Conservation (phyloP, 2,888 invertebrate species). For the Melanostoma scalare region DNA sequence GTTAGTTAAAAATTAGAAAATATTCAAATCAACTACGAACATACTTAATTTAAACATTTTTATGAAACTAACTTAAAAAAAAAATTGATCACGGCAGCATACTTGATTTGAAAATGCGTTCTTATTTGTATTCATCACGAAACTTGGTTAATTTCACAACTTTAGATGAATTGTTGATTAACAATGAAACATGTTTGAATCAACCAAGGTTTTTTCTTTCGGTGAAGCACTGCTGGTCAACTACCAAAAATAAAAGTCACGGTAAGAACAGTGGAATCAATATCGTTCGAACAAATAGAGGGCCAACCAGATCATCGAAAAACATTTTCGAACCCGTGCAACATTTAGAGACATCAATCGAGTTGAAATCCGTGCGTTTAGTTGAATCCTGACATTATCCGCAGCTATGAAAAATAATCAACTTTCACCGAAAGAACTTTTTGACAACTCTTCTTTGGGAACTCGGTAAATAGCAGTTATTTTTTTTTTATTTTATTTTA, state of each 20-base stretch:
- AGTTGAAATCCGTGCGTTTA: conserved; percentile 73
- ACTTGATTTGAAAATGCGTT: no score
- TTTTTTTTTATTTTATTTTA: no score
- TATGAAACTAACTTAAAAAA: no score
- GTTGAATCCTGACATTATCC: conserved; percentile 72
- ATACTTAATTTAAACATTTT: no score
- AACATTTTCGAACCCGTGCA: conserved; percentile 47
- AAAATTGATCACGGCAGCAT: no score
- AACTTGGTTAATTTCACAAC: no score
- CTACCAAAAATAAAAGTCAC: conserved; percentile 40
- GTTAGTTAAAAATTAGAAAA: no score
- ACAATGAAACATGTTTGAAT: no score
- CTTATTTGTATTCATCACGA: no score
- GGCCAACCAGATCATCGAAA: conserved; percentile 49
- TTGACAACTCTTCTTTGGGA: conserved; percentile 65
- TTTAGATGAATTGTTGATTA: no score
- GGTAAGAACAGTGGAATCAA: conserved; percentile 42
- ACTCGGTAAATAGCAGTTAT: conserved; percentile 70
- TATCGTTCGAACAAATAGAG: conserved; percentile 58
- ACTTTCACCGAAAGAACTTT: conserved; percentile 73
- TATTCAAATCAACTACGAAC: no score
- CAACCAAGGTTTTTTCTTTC: no score
- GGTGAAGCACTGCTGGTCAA: conserved; percentile 59
- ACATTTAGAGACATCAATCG: conserved; percentile 50
- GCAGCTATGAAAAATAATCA: conserved; percentile 75